phyloP scores from a whole-genome alignment of 53 echinoderm and acorn worm genomes.

The Zoroaster sp. region DNA sequence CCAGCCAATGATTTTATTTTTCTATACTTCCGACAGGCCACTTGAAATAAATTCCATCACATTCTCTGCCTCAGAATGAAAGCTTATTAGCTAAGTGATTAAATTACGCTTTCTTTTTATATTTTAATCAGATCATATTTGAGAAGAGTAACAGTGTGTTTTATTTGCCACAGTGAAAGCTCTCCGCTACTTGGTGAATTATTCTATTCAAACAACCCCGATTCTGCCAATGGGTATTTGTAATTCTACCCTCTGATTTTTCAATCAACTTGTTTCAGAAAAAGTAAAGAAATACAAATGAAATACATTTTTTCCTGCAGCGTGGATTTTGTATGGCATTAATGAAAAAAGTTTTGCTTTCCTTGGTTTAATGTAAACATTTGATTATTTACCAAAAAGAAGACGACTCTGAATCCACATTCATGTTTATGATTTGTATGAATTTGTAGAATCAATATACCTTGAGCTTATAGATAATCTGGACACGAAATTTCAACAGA shows the following conservation, averaged over 20 bases:
- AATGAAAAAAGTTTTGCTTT: not conserved
- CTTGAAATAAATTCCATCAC: conserved; percentile 56
- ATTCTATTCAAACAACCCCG: conserved; percentile 35
- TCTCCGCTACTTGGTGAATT: not conserved
- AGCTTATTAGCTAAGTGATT: conserved; percentile 60
- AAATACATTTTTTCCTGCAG: not conserved
- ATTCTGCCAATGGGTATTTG: conserved; percentile 46
- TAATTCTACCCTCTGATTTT: conserved; percentile 25
- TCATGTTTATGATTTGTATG: too few species aligned
- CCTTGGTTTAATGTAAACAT: not conserved
- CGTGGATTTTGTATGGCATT: not conserved
- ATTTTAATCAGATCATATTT: conserved; percentile 57
- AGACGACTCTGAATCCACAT: too few species aligned
- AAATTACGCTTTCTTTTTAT: conserved; percentile 57
- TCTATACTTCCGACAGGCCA: conserved; percentile 43
- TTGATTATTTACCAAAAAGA: not conserved
- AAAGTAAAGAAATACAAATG: not conserved
- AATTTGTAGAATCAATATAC: too few species aligned
- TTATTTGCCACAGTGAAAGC: not conserved
- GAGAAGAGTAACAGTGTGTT: conserved; percentile 34
- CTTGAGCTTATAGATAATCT: too few species aligned
- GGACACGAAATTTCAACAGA: too few species aligned
- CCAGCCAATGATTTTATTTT: conserved; percentile 40
- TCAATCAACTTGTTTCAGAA: conserved; percentile 48
- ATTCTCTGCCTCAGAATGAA: conserved; percentile 27